Evolutionary conservation across 1,140 invertebrate genomes (phyloP).

Genomic region (Parasteatoda tepidariorum): DNA sequence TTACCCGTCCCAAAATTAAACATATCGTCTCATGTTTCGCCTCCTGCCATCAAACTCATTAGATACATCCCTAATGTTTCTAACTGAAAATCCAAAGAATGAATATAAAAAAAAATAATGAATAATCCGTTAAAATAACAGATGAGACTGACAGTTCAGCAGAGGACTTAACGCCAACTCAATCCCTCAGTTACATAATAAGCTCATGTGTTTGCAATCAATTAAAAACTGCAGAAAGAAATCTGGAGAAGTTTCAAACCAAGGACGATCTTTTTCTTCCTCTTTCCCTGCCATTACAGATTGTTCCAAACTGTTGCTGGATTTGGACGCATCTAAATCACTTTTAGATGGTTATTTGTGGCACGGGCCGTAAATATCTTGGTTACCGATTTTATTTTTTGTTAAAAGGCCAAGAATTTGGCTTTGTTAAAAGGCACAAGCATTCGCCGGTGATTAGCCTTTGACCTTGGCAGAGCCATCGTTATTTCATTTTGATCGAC

Average conservation of each 20-base stretch:
- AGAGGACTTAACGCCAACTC: slow-evolving; percentile 14
- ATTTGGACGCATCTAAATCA: slow-evolving; percentile 34
- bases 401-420: neutral
- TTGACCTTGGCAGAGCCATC: neutral
- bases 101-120: no score
- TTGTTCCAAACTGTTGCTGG: no score
- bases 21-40: no score
- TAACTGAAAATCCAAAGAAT: no score
- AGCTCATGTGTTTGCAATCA: slow-evolving; percentile 30
- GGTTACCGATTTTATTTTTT: slow-evolving; percentile 46
- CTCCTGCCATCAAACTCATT: no score
- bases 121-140: slow-evolving; percentile 55
- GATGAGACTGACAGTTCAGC: slow-evolving; percentile 46
- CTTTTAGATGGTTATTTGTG: slow-evolving; percentile 45
- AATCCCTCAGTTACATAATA: slow-evolving; percentile 24
- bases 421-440: slow-evolving; percentile 23
- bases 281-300: neutral
- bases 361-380: slow-evolving; percentile 42
- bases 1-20: no score
- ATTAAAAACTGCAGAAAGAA: slow-evolving; percentile 42
- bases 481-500: neutral
- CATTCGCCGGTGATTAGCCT: slow-evolving; percentile 35
- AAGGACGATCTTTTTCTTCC: neutral
- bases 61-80: no score
- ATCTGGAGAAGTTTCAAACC: slow-evolving; percentile 9